Percentiles rank a stretch among this genome's conserved stretches.
phyloP scores from a whole-genome alignment of 1,140 invertebrate species.

The Saccostrea cuccullata region DNA sequence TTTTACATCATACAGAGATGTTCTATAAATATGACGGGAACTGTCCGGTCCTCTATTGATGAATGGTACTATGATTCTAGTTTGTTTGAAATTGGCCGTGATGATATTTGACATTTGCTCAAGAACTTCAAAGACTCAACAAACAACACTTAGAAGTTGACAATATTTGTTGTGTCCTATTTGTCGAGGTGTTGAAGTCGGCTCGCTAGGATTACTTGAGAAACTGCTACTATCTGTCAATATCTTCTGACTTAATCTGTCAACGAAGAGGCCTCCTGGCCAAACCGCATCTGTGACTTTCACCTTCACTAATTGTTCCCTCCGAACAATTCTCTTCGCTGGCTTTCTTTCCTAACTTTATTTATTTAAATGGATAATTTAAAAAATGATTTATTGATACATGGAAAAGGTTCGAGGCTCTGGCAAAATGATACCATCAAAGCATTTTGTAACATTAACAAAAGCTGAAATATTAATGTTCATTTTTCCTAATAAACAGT shows the following conservation, averaged over 20 bases:
- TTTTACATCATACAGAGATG: not conserved
- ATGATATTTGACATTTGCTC: conserved; percentile 15
- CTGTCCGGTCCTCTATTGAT: not conserved
- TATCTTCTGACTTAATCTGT: not conserved
- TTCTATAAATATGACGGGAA: not conserved
- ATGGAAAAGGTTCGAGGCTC: not conserved
- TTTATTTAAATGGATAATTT: conserved; percentile 12
- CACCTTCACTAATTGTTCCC: not conserved
- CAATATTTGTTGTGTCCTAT: conserved; percentile 29
- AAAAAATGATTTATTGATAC: not conserved
- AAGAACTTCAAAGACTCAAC: conserved; percentile 18
- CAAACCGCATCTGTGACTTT: not conserved
- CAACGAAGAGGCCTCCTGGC: not conserved
- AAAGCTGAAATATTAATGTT: conserved; percentile 3
- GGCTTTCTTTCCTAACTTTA: not conserved
- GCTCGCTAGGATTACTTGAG: not conserved
- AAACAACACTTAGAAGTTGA: conserved; percentile 24
- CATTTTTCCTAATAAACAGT: not conserved
- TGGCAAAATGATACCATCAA: not conserved
- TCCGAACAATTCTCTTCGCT: not conserved
- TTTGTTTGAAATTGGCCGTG: conserved; percentile 6
- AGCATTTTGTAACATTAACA: conserved; percentile 30
- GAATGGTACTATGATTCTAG: not conserved
- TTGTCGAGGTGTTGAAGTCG: conserved; percentile 13
- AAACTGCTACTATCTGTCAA: conserved; percentile 32